Percentiles rank a stretch among this genome's conserved stretches.
Conservation (phyloP, 2,888 invertebrate species). For the Ophion ellenae region DNA sequence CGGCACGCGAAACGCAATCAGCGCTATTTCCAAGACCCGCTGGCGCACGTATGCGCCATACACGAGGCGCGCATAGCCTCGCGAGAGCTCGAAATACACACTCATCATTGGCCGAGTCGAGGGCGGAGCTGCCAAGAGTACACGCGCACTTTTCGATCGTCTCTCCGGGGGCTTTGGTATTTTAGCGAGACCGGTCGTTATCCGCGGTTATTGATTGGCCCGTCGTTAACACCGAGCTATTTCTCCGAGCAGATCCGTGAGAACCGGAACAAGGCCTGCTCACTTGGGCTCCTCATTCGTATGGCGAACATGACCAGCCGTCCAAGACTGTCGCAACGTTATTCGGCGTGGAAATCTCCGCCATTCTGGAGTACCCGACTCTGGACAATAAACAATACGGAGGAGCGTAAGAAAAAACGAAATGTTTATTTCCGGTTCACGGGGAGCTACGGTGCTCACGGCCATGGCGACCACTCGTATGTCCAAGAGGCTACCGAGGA, state of each 20-base stretch:
- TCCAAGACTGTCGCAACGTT: not conserved
- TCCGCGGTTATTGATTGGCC: constrained; percentile 81
- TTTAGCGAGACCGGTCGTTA: constrained; percentile 79
- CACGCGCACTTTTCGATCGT: constrained; percentile 72
- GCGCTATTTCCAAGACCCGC: constrained; percentile 49
- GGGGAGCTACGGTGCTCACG: not conserved
- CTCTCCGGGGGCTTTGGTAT: constrained; percentile 53
- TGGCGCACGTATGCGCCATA: constrained; percentile 31
- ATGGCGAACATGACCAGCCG: not conserved
- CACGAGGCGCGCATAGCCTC: constrained; percentile 35
- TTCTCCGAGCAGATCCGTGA: constrained; percentile 75
- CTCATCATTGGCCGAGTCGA: constrained; percentile 45
- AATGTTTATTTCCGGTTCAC: not conserved
- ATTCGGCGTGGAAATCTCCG: not conserved
- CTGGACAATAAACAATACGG: constrained; percentile 3
- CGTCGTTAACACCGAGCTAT: constrained; percentile 77
- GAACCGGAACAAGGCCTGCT: constrained; percentile 75
- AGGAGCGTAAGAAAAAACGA: not conserved
- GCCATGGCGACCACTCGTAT: not conserved
- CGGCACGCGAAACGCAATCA: constrained; percentile 64
- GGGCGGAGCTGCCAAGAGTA: constrained; percentile 74
- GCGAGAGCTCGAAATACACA: constrained; percentile 59
- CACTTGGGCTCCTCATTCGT: not conserved
- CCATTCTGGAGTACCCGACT: not conserved
- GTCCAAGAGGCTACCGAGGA: constrained; percentile 45